These are phyloP conservation scores for Phortica okadai DNA, from an alignment of 2,888 invertebrate genomes.

Conservation along the genomic window DNA sequence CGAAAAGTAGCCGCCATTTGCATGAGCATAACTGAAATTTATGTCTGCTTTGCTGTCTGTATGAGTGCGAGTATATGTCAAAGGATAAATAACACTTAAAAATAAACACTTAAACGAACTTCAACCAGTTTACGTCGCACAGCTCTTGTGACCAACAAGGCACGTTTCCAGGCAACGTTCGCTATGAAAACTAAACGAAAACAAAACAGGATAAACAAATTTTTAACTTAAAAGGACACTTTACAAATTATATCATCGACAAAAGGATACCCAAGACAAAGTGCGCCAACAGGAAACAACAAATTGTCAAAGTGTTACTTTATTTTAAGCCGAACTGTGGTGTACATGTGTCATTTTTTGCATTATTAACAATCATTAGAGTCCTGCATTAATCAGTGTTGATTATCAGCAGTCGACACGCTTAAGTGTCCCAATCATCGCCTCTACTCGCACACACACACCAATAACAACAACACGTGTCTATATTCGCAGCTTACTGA, in stretches of 20 bases:
- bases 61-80: constrained; percentile 53
- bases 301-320: not conserved
- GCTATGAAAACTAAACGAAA: constrained; percentile 69
- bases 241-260: constrained; percentile 43
- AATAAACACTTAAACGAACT: constrained; percentile 12
- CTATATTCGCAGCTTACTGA: not conserved
- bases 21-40: not conserved
- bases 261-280: not conserved
- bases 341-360: not conserved
- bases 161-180: constrained; percentile 65
- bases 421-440: not conserved
- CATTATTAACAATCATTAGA: constrained; percentile 22
- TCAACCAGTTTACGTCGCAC: not conserved
- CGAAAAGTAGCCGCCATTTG: constrained; percentile 51
- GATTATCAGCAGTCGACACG: constrained; percentile 22
- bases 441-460: not conserved
- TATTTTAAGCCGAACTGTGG: constrained; percentile 5
- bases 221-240: constrained; percentile 18
- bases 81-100: constrained; percentile 3
- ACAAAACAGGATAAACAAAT: constrained; percentile 37
- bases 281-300: not conserved
- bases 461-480: not conserved
- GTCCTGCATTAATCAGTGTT: not conserved
- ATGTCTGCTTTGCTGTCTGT: not conserved
- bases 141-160: not conserved